These are phyloP conservation scores for Palythoa caribaeorum DNA, from an alignment of 92 coral and sea anemone species.

Conservation along the genomic window DNA sequence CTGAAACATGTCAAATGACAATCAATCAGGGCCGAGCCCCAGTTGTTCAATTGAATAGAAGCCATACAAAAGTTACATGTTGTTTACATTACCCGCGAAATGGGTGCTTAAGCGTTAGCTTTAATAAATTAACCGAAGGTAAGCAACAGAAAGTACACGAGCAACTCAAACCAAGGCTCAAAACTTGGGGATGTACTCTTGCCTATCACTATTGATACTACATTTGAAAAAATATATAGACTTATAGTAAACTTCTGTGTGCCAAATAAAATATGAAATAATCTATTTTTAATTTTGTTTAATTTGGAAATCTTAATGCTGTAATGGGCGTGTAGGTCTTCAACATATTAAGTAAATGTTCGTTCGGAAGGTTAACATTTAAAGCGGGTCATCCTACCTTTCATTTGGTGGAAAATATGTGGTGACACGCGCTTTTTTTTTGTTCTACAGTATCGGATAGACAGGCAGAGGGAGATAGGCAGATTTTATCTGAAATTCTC, in stretches of 20 bases:
- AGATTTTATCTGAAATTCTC: no score
- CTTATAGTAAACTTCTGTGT: background rate
- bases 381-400: no score
- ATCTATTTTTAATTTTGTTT: background rate
- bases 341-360: no score
- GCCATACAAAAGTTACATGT: background rate
- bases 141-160: background rate
- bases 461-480: no score
- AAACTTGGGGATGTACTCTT: background rate
- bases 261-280: background rate
- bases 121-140: background rate
- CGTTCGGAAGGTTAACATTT: no score
- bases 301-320: no score
- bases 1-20: background rate
- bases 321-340: no score
- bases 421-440: no score
- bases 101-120: background rate
- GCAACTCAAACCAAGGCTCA: background rate
- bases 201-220: background rate
- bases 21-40: background rate
- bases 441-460: no score
- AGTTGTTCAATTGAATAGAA: background rate
- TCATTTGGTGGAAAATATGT: no score
- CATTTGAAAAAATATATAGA: background rate
- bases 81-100: background rate